Evolutionary conservation across 2,888 invertebrate species (phyloP), one percentile per base, ranked within the genome.

Genomic region (Noctua fimbriata): DNA sequence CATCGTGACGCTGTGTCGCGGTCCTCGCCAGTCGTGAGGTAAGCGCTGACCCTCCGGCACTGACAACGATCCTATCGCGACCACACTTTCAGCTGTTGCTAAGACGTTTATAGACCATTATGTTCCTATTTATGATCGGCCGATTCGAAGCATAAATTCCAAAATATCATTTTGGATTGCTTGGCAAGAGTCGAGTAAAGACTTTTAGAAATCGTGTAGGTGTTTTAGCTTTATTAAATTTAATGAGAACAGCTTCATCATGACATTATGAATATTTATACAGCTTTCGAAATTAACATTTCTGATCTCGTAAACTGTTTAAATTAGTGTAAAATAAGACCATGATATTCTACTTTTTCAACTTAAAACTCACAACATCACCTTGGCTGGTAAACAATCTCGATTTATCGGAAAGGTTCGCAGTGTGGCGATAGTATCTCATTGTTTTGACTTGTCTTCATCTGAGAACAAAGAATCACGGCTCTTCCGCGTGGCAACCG

Each of bases 401-500:
- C 90, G 87, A 91, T 93, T 92, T 91, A 93, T 93, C 90, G 88
- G 89, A 76, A 92, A 93, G 91, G 92, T 91, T 91, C 86, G 89
- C 92, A 90, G 89, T 90, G 92, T 92, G 90, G 91, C 92, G 88
- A 92, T 93, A 94, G 92, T 92, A 94, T 94, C 92, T 94, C 91
- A 94, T 95, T 95, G 94, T 95, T 91, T 93, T 93, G 92, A 94
- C 89, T 93, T 92, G 92, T 93, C 92, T 94, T 91, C 90, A 90
- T 89, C 90, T 80, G 91, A 90, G 94, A 94, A 95, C 94, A 95
- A 95, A 95, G 94, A 94, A 92, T 92, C 92, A 90, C 88, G 89
- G 83, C 89, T 92, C 93, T 96, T 96, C 96, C 96, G 95, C 94
- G 90, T 95, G 92, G 95, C 93, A 95, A 95, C 95, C 87, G 89